Conservation (phyloP, 2,113 vertebrate species). For the Laticauda laticaudata region DNA sequence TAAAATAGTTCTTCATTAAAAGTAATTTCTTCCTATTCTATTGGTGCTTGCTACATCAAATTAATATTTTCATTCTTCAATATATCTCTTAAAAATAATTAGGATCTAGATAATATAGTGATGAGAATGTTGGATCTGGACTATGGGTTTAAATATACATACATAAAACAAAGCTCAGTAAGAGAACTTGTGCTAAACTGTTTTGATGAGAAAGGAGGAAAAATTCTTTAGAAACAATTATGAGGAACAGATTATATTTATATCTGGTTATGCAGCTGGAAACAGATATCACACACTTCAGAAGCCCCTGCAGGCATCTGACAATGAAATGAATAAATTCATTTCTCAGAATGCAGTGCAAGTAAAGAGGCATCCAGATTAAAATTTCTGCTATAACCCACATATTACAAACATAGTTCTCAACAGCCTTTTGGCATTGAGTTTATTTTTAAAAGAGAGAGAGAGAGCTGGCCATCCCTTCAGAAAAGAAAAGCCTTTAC, state of each 20-base stretch:
- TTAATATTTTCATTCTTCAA: constrained; percentile 9
- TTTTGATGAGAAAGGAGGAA: background rate
- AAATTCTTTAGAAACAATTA: background rate
- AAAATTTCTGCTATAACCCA: constrained; percentile 18
- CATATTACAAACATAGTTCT: constrained; percentile 33
- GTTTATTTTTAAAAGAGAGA: constrained; percentile 43
- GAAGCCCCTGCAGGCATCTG: background rate
- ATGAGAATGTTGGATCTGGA: background rate
- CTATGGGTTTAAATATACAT: background rate
- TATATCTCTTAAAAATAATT: background rate
- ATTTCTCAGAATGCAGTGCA: background rate
- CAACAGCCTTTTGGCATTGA: constrained; percentile 27
- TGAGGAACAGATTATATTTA: background rate
- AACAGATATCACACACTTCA: constrained; percentile 25
- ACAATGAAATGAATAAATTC: constrained; percentile 28
- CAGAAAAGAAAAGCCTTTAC: constrained; percentile 37
- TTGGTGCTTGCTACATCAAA: background rate
- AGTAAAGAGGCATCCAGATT: background rate
- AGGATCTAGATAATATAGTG: background rate
- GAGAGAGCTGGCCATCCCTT: constrained; percentile 7
- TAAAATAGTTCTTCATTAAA: background rate
- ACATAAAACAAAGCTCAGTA: background rate
- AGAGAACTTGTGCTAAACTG: background rate
- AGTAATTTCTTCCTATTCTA: background rate
- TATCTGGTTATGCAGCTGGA: background rate